Percentiles rank a stretch among this genome's conserved stretches.
These are phyloP conservation scores for Pseudobourletiella spinata DNA, from an alignment of 1,140 invertebrate genomes.

Conservation along the genomic window DNA sequence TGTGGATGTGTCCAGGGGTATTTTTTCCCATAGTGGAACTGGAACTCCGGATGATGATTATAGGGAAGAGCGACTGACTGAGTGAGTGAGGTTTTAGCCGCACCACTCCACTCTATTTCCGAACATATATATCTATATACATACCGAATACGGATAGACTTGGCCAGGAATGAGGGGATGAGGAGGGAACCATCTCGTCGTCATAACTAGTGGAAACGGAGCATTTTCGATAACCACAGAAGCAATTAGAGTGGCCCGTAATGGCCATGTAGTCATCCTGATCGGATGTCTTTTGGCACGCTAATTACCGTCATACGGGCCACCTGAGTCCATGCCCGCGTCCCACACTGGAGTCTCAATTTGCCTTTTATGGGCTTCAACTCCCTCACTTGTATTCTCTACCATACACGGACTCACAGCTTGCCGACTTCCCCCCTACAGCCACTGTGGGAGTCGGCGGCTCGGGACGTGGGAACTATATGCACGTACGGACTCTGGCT, in stretches of 20 bases:
- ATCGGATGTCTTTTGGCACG: constrained; percentile 33
- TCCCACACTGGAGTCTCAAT: constrained; percentile 29
- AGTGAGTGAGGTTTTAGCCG: too few relatives aligned
- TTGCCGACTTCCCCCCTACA: too few relatives aligned
- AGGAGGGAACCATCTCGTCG: constrained; percentile 15
- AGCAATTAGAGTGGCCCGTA: constrained; percentile 32
- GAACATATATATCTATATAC: background rate
- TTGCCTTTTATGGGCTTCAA: constrained; percentile 28
- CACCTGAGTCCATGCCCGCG: constrained; percentile 30
- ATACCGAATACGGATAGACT: background rate
- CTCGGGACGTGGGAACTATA: too few relatives aligned
- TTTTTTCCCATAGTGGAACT: too few relatives aligned
- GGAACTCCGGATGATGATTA: too few relatives aligned
- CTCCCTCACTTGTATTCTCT: background rate
- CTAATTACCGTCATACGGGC: constrained; percentile 33
- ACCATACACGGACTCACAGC: too few relatives aligned
- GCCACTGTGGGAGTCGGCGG: too few relatives aligned
- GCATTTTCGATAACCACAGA: constrained; percentile 34
- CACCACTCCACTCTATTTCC: too few relatives aligned
- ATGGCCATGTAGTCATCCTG: constrained; percentile 30
- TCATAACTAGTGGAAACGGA: constrained; percentile 19
- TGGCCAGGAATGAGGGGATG: background rate
- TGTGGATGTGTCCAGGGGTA: too few relatives aligned
- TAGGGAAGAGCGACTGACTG: too few relatives aligned
- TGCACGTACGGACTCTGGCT: too few relatives aligned